Evolutionary conservation across 1,140 invertebrate species (phyloP).

Genomic region (Galleria mellonella): DNA sequence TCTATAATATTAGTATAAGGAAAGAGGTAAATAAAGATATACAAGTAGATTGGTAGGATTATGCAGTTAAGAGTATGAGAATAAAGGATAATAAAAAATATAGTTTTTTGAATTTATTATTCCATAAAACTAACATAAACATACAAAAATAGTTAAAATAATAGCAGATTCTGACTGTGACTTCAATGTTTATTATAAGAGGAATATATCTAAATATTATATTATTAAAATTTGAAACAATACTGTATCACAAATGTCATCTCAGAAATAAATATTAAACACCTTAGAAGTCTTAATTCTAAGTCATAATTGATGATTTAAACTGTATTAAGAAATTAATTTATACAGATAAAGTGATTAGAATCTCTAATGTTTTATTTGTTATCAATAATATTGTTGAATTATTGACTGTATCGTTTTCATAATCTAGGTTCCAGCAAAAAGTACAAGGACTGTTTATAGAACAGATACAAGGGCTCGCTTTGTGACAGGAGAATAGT

Average conservation of each 20-base stretch:
- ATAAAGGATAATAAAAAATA: constrained; percentile 11
- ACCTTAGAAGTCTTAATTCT: constrained; percentile 10
- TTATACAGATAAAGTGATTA: not conserved
- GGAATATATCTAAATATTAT: constrained; percentile 6
- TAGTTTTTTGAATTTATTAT: constrained; percentile 34
- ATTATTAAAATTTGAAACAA: constrained; percentile 5
- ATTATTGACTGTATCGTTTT: not conserved
- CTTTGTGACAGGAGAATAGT: constrained; percentile 3
- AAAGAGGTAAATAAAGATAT: too few species aligned
- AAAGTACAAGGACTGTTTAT: not conserved
- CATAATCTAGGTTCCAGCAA: not conserved
- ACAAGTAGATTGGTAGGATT: too few species aligned
- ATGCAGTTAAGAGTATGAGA: too few species aligned
- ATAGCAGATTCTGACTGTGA: constrained; percentile 41
- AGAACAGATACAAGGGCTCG: not conserved
- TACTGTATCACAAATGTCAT: constrained; percentile 14
- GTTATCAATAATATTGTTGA: not conserved
- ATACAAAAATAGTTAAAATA: constrained; percentile 62
- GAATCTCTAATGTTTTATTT: not conserved
- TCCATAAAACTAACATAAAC: constrained; percentile 52
- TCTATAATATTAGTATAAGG: too few species aligned
- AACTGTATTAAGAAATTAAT: not conserved
- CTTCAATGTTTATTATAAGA: constrained; percentile 3
- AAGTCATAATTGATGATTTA: not conserved
- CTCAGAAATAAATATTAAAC: constrained; percentile 16